Evolutionary conservation across 2,888 invertebrate genomes (phyloP), one percentile per base, ranked within the genome.

Genomic region (Lordiphosa andalusiaca): DNA sequence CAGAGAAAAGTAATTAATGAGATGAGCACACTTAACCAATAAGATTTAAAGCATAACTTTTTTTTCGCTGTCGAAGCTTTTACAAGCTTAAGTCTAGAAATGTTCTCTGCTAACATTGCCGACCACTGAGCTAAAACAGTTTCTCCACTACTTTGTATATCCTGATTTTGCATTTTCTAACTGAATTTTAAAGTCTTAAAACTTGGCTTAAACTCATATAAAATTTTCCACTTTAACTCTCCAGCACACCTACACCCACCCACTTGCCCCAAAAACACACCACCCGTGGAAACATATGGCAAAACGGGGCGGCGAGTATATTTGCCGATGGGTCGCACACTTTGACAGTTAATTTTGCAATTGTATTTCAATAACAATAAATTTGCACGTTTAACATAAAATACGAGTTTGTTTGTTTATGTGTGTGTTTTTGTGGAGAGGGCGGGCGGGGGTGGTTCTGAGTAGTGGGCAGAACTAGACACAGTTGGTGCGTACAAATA

Each of bases 341-440:
- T 86, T 84, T 85, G 87, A 86, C 86, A 87, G 87, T 87, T 87
- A 87, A 87, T 87, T 87, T 87, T 83, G 86, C 86, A 87, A 87
- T 87, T 87, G 87, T 87, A 87, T 86, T 87, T 86, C 87, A 86
- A 87, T 87, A 86, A 77, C 87, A 80, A 87, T 87, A 87, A 87
- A 87, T 87, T 84, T 65, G 57, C 71, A 69, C 72, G 71, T 69
- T 63, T 67, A 74, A 80, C 86, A 83, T 80, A 76, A 87, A 78
- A 77, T 83, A 75, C 81, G 73, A 73, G 64, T 55, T 56, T 64
- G 40, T 57, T 40, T 39, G 47, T 13, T 30, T 16, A 6, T 21
- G 35, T 37, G 36, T 46, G 38, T 44, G 23, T 44, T 48, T 57
- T 48, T 44, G 40, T 48, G 38, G 54, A 19, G n/a, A n/a, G 16